Percentiles rank a stretch among this genome's conserved stretches.
phyloP scores from a whole-genome alignment of 2,888 invertebrate species.

The Lasioglossum vierecki region DNA sequence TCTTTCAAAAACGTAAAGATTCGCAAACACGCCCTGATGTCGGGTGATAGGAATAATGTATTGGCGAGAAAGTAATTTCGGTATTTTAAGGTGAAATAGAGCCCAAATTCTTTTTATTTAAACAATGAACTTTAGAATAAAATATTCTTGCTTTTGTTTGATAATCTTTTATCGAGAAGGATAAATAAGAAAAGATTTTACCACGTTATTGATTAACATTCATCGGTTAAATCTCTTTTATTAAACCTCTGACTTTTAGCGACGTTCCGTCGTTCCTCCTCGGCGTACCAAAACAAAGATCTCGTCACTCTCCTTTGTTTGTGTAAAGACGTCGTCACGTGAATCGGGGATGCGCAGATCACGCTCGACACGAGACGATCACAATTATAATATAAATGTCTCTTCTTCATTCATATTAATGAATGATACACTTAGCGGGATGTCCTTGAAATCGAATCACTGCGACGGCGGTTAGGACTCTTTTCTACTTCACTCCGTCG shows the following conservation, averaged over 20 bases:
- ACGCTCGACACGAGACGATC: slow-evolving; percentile 32
- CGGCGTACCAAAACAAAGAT: slow-evolving; percentile 34
- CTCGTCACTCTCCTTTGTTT: slow-evolving; percentile 27
- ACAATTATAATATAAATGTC: slow-evolving; percentile 38
- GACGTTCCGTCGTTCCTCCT: background rate
- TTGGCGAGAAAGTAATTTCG: too few species aligned
- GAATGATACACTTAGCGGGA: slow-evolving; percentile 33
- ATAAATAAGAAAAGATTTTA: too few species aligned
- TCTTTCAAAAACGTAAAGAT: too few species aligned
- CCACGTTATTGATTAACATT: too few species aligned
- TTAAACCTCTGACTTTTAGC: background rate
- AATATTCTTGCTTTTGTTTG: too few species aligned
- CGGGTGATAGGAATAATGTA: too few species aligned
- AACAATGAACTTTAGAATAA: too few species aligned
- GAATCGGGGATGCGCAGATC: slow-evolving; percentile 2
- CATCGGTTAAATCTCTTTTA: too few species aligned
- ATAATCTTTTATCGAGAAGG: too few species aligned
- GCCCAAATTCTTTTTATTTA: too few species aligned
- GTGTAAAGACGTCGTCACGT: slow-evolving; percentile 19
- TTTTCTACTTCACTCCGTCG: background rate
- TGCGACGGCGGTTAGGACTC: background rate
- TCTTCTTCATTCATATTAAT: slow-evolving; percentile 43
- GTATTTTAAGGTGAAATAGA: too few species aligned
- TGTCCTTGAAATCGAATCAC: slow-evolving; percentile 29
- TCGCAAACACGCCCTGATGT: too few species aligned